phyloP scores from a whole-genome alignment of 2,797 vertebrate genomes.

The Vipera ursinii region DNA sequence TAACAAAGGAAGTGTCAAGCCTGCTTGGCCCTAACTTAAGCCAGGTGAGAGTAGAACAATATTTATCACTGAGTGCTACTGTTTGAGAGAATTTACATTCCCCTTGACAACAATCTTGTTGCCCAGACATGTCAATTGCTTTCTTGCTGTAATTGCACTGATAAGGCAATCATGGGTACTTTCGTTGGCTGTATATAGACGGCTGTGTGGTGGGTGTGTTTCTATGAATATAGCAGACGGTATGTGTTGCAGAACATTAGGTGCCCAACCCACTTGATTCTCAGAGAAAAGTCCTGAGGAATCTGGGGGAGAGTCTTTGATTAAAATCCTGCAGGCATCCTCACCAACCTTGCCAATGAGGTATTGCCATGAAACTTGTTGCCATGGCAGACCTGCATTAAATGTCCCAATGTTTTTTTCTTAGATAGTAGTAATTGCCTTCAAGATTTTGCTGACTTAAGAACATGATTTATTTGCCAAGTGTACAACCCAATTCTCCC shows the following conservation, averaged over 20 bases:
- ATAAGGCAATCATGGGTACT: conserved; percentile 4
- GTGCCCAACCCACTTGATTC: rapidly evolving
- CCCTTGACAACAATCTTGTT: neutral
- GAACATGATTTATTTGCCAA: neutral
- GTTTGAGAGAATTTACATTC: neutral
- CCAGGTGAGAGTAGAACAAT: conserved; percentile 1
- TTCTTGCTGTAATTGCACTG: rapidly evolving
- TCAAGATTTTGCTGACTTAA: neutral
- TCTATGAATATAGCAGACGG: conserved; percentile 1
- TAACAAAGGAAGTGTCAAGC: conserved; percentile 8
- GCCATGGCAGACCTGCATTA: neutral
- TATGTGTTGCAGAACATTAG: neutral
- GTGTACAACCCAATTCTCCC: neutral
- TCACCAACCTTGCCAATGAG: neutral
- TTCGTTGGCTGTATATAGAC: neutral
- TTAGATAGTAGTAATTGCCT: neutral
- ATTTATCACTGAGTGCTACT: neutral
- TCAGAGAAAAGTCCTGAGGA: neutral
- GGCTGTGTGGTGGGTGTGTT: conserved; percentile 7
- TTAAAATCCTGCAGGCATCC: neutral
- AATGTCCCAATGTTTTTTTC: neutral
- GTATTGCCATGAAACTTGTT: neutral
- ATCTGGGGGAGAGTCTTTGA: neutral
- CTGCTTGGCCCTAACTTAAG: neutral
- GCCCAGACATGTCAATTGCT: neutral